Evolutionary conservation across 2,888 invertebrate genomes (phyloP), one percentile per base, ranked within the genome.

Genomic region (Griposia aprilina): DNA sequence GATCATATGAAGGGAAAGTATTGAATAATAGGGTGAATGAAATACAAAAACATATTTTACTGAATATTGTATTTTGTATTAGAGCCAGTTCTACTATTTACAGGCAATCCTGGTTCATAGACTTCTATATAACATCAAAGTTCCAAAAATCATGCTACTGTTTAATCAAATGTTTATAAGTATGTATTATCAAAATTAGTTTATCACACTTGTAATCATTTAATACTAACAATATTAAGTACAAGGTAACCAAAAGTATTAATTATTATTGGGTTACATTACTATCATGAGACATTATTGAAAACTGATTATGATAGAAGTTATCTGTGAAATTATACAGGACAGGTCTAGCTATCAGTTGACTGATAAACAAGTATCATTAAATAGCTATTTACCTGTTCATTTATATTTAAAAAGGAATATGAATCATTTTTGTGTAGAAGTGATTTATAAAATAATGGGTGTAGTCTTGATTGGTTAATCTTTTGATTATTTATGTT

Each of bases 301-400:
- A 79, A 79, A 82, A 83, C 52, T 52, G 77, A 85, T 89, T 82
- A 87, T 78, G 74, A 77, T 85, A 82, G 8, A 17, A 36, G 50
- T 88, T 85, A 88, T 85, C 85, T 71, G 52, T 60, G n/a, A 55
- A 78, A 62, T 66, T 57, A 36, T 41, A 74, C 48, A 65, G 48
- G 63, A 59, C 67, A 67, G 41, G 30, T 68, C 36, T 26, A 23
- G 50, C 76, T 88, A 87, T 87, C 87, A 85, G 57, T 30, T n/a
- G 17, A 83, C 45, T 78, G 84, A 87, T 88, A 88, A 86, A 74
- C 26, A 83, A 82, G 71, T 75, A 52, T 75, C 8, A 79, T 77
- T 73, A 81, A 78, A 86, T 67, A 76, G 13, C 65, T 52, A 80
- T 78, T 75, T 76, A 80, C 65, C 70, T 74, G 72, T 73, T 15